These are phyloP conservation scores for Eurystomus glaucurus DNA, from an alignment of 2,797 vertebrate genomes.

Conservation along the genomic window DNA sequence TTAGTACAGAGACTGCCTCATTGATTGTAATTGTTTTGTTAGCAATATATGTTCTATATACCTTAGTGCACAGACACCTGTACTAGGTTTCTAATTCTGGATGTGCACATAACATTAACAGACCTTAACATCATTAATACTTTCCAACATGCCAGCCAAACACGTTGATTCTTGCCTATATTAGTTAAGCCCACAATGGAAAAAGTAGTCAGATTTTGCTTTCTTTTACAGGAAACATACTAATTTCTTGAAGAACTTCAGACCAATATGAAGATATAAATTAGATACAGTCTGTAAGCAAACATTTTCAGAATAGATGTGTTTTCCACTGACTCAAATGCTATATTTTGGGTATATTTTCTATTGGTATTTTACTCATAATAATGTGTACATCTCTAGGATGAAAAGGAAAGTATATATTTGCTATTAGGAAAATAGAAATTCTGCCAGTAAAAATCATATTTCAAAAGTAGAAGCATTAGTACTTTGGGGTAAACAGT, in stretches of 20 bases:
- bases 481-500: constrained; percentile 12
- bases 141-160: constrained; percentile 20
- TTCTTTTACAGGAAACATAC: constrained; percentile 9
- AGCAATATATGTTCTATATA: background rate
- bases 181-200: background rate
- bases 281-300: background rate
- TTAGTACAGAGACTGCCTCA: background rate
- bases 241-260: constrained; percentile 19
- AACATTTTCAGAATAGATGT: constrained; percentile 4
- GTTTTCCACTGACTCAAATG: background rate
- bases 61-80: background rate
- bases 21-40: background rate
- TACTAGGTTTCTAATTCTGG: constrained; percentile 23
- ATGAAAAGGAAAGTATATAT: constrained; percentile 12
- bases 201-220: constrained; percentile 3
- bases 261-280: background rate
- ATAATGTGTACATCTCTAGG: background rate
- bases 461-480: constrained; percentile 36
- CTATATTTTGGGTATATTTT: background rate
- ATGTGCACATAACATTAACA: background rate
- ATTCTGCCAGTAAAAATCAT: constrained; percentile 44
- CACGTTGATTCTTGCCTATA: background rate
- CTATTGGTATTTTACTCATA: background rate
- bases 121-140: background rate
- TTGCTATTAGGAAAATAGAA: constrained; percentile 41